phyloP scores from a whole-genome alignment of 2,888 invertebrate species.

The Toxonevra muliebris region DNA sequence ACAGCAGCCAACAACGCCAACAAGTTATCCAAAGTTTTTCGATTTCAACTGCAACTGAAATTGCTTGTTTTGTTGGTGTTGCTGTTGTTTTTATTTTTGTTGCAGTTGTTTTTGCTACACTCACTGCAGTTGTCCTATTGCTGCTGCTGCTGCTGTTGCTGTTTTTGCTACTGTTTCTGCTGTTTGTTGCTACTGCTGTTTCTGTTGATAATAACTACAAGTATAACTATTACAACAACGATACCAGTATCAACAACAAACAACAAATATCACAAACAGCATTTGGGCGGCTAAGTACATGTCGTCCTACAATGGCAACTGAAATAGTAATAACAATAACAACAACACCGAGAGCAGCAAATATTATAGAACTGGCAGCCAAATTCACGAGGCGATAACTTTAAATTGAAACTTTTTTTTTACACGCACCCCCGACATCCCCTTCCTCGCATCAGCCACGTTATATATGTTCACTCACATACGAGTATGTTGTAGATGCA shows the following conservation, averaged over 20 bases:
- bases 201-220: constrained; percentile 9
- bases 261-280: constrained; percentile 26
- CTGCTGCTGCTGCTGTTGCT: constrained; percentile 1
- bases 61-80: constrained; percentile 17
- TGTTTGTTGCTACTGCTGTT: not conserved
- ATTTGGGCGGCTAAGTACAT: constrained; percentile 24
- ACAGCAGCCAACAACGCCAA: not conserved
- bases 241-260: constrained; percentile 11
- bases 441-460: not conserved
- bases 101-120: not conserved
- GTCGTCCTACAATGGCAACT: no score
- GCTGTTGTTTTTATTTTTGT: constrained; percentile 14
- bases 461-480: not conserved
- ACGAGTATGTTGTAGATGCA: not conserved
- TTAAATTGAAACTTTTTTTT: constrained; percentile 25
- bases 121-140: not conserved
- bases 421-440: not conserved
- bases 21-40: constrained; percentile 26
- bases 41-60: constrained; percentile 7
- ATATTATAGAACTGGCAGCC: constrained; percentile 2
- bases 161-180: not conserved
- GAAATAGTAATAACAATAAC: no score
- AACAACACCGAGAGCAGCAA: no score
- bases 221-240: constrained; percentile 23
- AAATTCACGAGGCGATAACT: constrained; percentile 26